Percentiles rank a stretch among this genome's conserved stretches.
Evolutionary conservation across 2,797 vertebrate species (phyloP).

Genomic region (Mormyrops boulengeri): DNA sequence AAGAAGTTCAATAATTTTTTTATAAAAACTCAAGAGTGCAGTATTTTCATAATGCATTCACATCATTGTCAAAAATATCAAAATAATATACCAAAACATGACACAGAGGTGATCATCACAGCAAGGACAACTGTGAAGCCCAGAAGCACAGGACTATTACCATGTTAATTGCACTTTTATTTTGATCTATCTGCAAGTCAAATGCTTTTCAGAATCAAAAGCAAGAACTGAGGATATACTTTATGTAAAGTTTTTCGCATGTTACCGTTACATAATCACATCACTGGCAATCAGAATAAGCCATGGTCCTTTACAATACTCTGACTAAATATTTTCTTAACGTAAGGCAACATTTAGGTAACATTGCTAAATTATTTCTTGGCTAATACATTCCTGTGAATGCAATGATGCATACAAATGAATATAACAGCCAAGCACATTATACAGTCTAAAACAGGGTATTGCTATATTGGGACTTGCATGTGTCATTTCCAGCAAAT

Average conservation of each 20-base stretch:
- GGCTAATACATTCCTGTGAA: constrained; percentile 2
- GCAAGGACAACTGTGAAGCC: neutral
- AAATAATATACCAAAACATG: neutral
- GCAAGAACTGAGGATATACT: neutral
- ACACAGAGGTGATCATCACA: neutral
- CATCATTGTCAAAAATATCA: neutral
- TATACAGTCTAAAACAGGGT: neutral
- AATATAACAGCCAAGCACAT: neutral
- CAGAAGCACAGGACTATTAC: neutral
- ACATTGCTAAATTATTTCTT: constrained; percentile 11
- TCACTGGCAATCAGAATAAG: constrained; percentile 2
- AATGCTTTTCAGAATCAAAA: neutral
- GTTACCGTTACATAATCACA: neutral
- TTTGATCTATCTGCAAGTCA: neutral
- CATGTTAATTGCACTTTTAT: neutral
- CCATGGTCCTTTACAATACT: constrained; percentile 4
- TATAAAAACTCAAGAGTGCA: too few relatives aligned
- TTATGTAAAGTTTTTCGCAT: neutral
- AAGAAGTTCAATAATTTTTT: neutral
- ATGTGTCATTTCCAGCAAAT: constrained; percentile 13
- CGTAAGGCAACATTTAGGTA: constrained; percentile 6
- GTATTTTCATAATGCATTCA: neutral
- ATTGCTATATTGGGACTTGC: constrained; percentile 11
- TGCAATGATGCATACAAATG: neutral
- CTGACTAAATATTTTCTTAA: constrained; percentile 10